phyloP scores from a whole-genome alignment of 37 sponge, comb jelly and placozoan species.

The Amphimedon queenslandica region DNA sequence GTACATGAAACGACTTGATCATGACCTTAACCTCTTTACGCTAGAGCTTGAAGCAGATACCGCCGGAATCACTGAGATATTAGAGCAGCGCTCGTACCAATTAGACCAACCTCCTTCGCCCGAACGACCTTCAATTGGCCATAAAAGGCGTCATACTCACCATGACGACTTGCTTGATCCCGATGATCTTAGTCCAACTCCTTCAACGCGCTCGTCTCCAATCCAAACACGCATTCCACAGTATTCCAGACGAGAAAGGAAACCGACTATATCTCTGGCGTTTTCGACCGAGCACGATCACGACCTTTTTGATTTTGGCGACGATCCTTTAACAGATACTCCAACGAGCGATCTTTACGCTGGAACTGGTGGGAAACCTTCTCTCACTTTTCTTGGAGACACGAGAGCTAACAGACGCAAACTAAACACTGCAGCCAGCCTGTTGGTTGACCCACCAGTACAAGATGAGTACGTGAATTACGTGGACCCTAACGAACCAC shows the following conservation, averaged over 20 bases:
- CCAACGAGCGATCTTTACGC: constrained; percentile 26
- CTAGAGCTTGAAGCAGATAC: constrained; percentile 97
- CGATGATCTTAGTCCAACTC: constrained; percentile 50
- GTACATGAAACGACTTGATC: constrained; percentile 80
- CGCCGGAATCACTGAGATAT: constrained; percentile 91
- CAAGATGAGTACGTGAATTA: constrained; percentile 56
- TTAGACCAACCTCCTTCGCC: constrained; percentile 77
- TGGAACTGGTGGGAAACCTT: constrained; percentile 78
- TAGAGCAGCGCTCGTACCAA: constrained; percentile 84
- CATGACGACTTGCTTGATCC: constrained; percentile 41
- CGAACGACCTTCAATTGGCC: constrained; percentile 48
- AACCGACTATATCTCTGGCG: neutral
- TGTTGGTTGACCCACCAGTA: constrained; percentile 9
- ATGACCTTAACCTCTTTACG: constrained; percentile 88
- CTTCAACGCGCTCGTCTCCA: constrained; percentile 42
- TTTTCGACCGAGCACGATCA: constrained; percentile 23
- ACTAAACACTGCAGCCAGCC: neutral
- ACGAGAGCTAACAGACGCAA: constrained; percentile 28
- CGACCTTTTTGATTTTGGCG: constrained; percentile 63
- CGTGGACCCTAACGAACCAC: constrained; percentile 94
- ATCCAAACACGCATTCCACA: constrained; percentile 7
- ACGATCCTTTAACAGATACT: constrained; percentile 41
- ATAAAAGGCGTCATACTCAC: constrained; percentile 27
- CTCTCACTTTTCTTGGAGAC: constrained; percentile 39
- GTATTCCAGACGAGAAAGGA: constrained; percentile 35